Base-by-base conservation (phyloP, 2,888 invertebrate genomes). In the Cylloceria caligata region DNA sequence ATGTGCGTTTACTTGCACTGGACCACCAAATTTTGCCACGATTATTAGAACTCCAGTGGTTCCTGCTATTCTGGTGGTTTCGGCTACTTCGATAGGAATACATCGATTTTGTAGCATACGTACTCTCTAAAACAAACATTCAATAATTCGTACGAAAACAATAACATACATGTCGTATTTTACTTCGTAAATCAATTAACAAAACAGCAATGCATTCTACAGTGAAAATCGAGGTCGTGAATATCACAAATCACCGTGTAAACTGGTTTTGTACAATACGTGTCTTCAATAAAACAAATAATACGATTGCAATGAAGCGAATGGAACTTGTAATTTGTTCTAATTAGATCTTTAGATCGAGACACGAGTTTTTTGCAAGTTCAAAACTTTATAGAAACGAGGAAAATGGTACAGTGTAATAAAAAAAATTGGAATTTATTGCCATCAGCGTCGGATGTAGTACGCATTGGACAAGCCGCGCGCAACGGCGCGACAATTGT, bases 41-140 rank as follows among this genome's bases (percentile, higher is more conserved):
- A 60, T 76, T 71, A 71, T 82, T 76, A 60, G 75, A 75, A 67
- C 62, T 30, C n/a, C 49, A 21, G 69, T 72, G 62, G 65, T 42
- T 79, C 67, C 78, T 60, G 49, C 24, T 30, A 57, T 64, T 65
- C n/a, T 60, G 30, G 69, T 72, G 62, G 65, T 42, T 79, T 71
- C 78, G 49, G 49, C 24, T 30, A 57, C 69, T 65, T 62, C 60
- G 52, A 82, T 82, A 67, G 60, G 60, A 75, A 24, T 49, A 49
- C 49, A 3, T 49, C 21, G 21, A 47, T 47, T 1, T 16, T 2
- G 6, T 16, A 3, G 19, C 16, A 47, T n/a, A n/a, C n/a, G n/a
- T n/a, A n/a, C n/a, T n/a, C n/a, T n/a, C n/a, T n/a, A n/a, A n/a
- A n/a, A n/a, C n/a, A n/a, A n/a, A n/a, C n/a, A n/a, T n/a, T n/a